Percentiles rank a stretch among this genome's conserved stretches.
These are phyloP conservation scores for Luperina nickerlii DNA, from an alignment of 2,888 invertebrate genomes.

Conservation along the genomic window DNA sequence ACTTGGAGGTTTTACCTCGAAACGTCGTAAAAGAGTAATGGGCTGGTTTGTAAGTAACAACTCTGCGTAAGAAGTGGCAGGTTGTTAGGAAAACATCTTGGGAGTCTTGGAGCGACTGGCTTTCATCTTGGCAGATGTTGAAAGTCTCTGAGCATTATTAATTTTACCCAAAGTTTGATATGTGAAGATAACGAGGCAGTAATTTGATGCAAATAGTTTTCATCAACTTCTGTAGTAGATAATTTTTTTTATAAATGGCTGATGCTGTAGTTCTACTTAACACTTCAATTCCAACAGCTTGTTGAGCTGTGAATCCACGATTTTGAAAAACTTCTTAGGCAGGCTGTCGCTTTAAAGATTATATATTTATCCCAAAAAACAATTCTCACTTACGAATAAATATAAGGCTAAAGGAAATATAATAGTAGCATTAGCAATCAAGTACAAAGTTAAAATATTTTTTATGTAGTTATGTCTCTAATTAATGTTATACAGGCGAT, in stretches of 20 bases:
- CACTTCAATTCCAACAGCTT: background rate
- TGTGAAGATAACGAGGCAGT: too few species aligned
- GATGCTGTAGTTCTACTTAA: background rate
- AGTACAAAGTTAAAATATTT: background rate
- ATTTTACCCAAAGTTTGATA: background rate
- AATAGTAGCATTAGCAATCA: background rate
- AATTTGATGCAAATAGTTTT: background rate
- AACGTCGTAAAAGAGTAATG: conserved; percentile 41
- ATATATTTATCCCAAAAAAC: background rate
- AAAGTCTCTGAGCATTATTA: background rate
- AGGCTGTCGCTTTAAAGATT: background rate
- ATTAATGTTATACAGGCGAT: too few species aligned
- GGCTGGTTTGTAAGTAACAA: conserved; percentile 12
- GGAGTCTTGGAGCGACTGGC: background rate
- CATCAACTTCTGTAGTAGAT: too few species aligned
- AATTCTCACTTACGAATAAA: background rate
- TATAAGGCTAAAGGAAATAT: background rate
- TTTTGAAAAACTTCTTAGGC: background rate
- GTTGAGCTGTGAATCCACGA: background rate
- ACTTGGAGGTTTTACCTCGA: conserved; percentile 17
- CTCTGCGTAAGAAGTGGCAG: background rate
- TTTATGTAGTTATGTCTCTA: background rate
- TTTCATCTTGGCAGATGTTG: background rate
- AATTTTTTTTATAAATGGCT: too few species aligned
- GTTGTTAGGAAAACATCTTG: conserved; percentile 1